A percentile compares a stretch with the other conserved stretches of the same genome.
Conservation (phyloP, 2,113 vertebrate genomes). For the Brachionichthys hirsutus region DNA sequence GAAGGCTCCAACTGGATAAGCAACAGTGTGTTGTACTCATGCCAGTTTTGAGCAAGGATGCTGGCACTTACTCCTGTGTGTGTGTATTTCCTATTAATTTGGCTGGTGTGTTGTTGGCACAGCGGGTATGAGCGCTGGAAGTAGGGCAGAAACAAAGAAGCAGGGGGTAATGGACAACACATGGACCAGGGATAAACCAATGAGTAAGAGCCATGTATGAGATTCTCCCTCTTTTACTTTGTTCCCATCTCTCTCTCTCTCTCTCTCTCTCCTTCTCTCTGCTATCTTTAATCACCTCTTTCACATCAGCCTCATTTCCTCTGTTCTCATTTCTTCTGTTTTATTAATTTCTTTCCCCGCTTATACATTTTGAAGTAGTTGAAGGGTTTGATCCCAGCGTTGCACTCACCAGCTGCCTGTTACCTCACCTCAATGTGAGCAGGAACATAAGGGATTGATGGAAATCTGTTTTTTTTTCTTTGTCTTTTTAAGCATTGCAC, state of each 20-base stretch:
- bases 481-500: no score
- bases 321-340: not conserved
- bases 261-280: no score
- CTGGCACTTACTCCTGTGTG: constrained; percentile 47
- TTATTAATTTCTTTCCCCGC: not conserved
- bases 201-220: constrained; percentile 30
- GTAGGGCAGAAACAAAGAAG: constrained; percentile 71
- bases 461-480: not conserved
- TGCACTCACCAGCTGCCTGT: constrained; percentile 44
- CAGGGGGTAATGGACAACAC: constrained; percentile 70
- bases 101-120: constrained; percentile 62
- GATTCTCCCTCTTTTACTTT: constrained; percentile 26
- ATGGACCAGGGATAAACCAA: constrained; percentile 53
- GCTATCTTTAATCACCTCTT: not conserved
- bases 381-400: constrained; percentile 27
- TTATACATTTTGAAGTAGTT: constrained; percentile 9
- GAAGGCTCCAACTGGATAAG: constrained; percentile 55
- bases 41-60: constrained; percentile 58
- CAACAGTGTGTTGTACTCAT: constrained; percentile 54
- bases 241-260: not conserved
- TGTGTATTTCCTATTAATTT: constrained; percentile 69
- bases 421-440: constrained; percentile 10
- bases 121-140: constrained; percentile 59
- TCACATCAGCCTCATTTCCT: not conserved
- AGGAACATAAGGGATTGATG: constrained; percentile 40